Evolutionary conservation across 2,888 invertebrate genomes (phyloP).

Genomic region (Diarsia brunnea): DNA sequence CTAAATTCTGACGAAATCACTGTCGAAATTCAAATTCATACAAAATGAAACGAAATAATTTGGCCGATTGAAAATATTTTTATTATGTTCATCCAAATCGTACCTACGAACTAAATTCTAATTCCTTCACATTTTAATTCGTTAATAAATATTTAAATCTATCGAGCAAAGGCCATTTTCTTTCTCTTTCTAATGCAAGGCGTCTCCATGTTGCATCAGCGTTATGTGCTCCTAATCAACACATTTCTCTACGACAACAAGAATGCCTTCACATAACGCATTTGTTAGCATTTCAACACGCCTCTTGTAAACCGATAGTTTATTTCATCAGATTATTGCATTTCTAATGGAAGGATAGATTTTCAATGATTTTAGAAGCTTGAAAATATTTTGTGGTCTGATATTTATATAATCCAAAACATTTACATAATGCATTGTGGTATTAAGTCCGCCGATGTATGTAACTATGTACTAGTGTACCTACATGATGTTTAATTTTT

Average conservation of each 20-base stretch:
- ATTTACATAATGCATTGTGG: too few relatives aligned
- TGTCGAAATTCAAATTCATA: too few relatives aligned
- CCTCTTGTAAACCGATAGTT: slow-evolving; percentile 49
- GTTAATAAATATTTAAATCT: neutral
- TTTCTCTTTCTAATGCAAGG: slow-evolving; percentile 39
- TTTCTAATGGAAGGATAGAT: neutral
- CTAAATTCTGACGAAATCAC: too few relatives aligned
- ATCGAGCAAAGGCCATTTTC: slow-evolving; percentile 10
- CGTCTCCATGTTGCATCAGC: slow-evolving; percentile 41
- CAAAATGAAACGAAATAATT: too few relatives aligned
- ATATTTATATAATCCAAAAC: too few relatives aligned
- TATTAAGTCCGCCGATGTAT: too few relatives aligned
- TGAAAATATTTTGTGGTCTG: neutral
- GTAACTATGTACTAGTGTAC: too few relatives aligned
- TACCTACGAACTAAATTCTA: neutral
- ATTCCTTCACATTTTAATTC: neutral
- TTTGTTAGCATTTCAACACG: slow-evolving; percentile 41
- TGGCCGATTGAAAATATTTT: too few relatives aligned
- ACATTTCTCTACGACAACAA: slow-evolving; percentile 36
- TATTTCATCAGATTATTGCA: slow-evolving; percentile 58
- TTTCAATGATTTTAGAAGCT: neutral
- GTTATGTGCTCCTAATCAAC: slow-evolving; percentile 39
- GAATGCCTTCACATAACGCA: slow-evolving; percentile 25
- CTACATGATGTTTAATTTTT: too few relatives aligned
- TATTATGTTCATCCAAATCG: too few relatives aligned